phyloP scores from a whole-genome alignment of 2,888 invertebrate genomes.

The Drosophila rellima region DNA sequence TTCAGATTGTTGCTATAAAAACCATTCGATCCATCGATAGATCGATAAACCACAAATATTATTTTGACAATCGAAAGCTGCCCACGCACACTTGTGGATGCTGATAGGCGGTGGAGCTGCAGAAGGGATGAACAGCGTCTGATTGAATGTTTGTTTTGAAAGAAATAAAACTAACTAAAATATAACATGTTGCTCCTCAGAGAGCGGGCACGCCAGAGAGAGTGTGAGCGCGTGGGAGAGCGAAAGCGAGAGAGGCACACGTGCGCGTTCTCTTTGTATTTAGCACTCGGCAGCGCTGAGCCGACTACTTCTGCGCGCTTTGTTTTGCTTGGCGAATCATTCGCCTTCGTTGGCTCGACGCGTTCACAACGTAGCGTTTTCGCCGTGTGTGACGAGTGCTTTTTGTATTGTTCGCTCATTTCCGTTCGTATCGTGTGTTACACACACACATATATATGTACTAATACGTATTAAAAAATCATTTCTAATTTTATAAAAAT shows the following conservation, averaged over 20 bases:
- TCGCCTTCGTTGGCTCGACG: constrained; percentile 62
- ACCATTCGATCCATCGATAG: constrained; percentile 17
- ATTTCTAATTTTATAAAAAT: constrained; percentile 75
- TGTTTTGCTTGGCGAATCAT: constrained; percentile 51
- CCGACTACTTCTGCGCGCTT: constrained; percentile 67
- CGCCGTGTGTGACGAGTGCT: constrained; percentile 38
- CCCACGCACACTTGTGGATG: constrained; percentile 54
- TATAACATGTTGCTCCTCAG: constrained; percentile 25
- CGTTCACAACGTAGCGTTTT: constrained; percentile 71
- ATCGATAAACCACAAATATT: constrained; percentile 24
- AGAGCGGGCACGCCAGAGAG: constrained; percentile 4
- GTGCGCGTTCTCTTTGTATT: constrained; percentile 30
- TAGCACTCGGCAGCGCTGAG: constrained; percentile 29
- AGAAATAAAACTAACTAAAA: constrained; percentile 23
- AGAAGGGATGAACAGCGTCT: constrained; percentile 35
- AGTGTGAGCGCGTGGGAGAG: constrained; percentile 10
- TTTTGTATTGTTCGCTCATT: constrained; percentile 35
- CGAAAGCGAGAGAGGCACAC: constrained; percentile 30
- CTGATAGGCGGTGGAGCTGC: constrained; percentile 12
- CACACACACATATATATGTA: constrained; percentile 12
- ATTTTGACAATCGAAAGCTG: constrained; percentile 53
- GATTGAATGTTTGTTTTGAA: constrained; percentile 72
- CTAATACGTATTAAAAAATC: constrained; percentile 51
- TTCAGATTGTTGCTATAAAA: constrained; percentile 36
- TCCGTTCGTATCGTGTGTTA: constrained; percentile 56